These are phyloP conservation scores for Spilarctia lutea DNA, from an alignment of 2,888 invertebrate genomes.

Conservation along the genomic window DNA sequence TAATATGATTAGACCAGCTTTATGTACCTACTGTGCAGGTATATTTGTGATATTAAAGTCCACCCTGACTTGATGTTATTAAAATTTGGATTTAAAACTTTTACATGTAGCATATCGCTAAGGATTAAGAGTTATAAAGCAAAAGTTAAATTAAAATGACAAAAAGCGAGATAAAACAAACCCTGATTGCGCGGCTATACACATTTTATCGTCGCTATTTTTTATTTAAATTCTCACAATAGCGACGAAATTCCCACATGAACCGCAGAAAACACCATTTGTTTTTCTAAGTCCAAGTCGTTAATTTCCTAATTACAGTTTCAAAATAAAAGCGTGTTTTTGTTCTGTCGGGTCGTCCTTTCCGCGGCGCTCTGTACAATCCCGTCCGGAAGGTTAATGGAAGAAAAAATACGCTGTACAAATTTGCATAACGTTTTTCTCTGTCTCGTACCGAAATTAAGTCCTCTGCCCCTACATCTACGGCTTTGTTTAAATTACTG, in stretches of 20 bases:
- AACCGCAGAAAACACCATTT: conserved; percentile 73
- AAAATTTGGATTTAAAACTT: neutral
- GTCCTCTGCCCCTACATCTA: conserved; percentile 74
- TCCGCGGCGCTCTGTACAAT: conserved; percentile 62
- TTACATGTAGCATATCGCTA: neutral
- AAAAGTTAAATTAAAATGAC: conserved; percentile 5
- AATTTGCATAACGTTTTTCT: conserved; percentile 85
- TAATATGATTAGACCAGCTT: too few relatives aligned
- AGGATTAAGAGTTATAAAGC: neutral
- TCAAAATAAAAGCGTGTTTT: conserved; percentile 81
- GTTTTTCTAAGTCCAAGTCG: conserved; percentile 78
- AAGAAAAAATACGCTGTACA: conserved; percentile 85
- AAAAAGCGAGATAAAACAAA: conserved; percentile 16
- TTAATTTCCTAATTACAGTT: conserved; percentile 85
- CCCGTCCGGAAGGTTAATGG: conserved; percentile 81
- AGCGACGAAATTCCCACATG: conserved; percentile 69
- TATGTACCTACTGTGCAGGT: too few relatives aligned
- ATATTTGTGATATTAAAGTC: too few relatives aligned
- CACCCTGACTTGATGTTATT: neutral
- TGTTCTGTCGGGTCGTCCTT: conserved; percentile 70
- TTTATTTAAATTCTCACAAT: conserved; percentile 67
- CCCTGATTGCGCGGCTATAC: conserved; percentile 28
- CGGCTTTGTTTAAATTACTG: conserved; percentile 82
- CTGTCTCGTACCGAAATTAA: conserved; percentile 80
- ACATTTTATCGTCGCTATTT: conserved; percentile 54